Evolutionary conservation across 2,797 vertebrate species (phyloP).

Genomic region (Sylvilagus floridanus): DNA sequence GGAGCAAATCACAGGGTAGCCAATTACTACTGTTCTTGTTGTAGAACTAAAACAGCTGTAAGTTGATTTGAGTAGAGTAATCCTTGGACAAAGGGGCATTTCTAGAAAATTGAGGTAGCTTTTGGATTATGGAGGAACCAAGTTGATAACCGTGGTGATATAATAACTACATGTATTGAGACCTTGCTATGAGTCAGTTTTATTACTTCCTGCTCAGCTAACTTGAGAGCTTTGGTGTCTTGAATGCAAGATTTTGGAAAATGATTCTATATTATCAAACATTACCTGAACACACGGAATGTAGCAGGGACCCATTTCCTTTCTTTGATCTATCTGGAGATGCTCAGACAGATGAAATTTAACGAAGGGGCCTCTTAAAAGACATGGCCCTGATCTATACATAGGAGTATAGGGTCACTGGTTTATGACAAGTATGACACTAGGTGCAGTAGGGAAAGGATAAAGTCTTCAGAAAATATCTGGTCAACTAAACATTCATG

Average conservation of each 20-base stretch:
- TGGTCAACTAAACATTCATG: not conserved
- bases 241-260: not conserved
- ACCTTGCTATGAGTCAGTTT: not conserved
- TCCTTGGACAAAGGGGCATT: not conserved
- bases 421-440: not conserved
- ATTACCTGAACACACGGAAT: conserved; percentile 7
- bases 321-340: not conserved
- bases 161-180: not conserved
- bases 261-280: not conserved
- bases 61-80: not conserved
- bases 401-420: not conserved
- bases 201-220: not conserved
- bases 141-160: not conserved
- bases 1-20: not conserved
- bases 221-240: not conserved
- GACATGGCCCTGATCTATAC: not conserved
- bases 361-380: not conserved
- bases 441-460: not conserved
- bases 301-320: not conserved
- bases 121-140: not conserved
- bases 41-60: not conserved
- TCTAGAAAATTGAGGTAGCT: not conserved
- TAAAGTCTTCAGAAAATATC: not conserved
- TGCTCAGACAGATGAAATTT: not conserved
- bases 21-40: not conserved